A percentile compares a stretch with the other conserved stretches of the same genome.
These are phyloP conservation scores for Pipra filicauda DNA, from an alignment of 2,113 vertebrate genomes.

Conservation along the genomic window DNA sequence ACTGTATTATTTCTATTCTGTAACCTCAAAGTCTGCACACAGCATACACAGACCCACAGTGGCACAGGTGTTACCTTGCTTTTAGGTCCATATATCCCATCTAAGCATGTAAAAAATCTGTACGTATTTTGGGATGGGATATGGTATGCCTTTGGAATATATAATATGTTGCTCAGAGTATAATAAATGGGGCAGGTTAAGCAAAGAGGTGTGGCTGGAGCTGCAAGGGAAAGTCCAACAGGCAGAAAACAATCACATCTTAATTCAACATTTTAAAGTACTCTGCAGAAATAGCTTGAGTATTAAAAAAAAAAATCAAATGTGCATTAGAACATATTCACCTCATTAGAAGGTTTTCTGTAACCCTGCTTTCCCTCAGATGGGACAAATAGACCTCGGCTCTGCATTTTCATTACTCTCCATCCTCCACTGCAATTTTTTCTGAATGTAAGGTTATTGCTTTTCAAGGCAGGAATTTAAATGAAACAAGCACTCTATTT, in stretches of 20 bases:
- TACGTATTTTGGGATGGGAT: not conserved
- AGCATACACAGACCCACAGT: not conserved
- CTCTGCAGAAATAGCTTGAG: not conserved
- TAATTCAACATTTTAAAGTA: slow-evolving; percentile 2
- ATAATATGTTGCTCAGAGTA: not conserved
- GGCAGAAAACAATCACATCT: slow-evolving; percentile 17
- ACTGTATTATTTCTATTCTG: not conserved
- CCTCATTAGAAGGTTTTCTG: not conserved
- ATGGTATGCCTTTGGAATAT: not conserved
- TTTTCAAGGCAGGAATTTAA: slow-evolving; percentile 51
- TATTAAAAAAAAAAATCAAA: not conserved
- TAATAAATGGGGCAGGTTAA: not conserved
- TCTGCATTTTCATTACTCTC: not conserved
- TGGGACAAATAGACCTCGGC: not conserved
- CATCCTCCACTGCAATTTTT: not conserved
- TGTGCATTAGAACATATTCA: not conserved
- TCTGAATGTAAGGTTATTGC: slow-evolving; percentile 36
- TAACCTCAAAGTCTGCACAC: not conserved
- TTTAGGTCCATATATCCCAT: not conserved
- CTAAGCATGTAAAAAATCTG: not conserved
- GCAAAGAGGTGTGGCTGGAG: not conserved
- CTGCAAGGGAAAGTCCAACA: not conserved
- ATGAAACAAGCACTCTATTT: slow-evolving; percentile 33
- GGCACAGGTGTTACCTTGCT: not conserved
- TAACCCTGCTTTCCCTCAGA: not conserved